Conservation (phyloP, 1,140 invertebrate species). For the Nasonia longicornis region DNA sequence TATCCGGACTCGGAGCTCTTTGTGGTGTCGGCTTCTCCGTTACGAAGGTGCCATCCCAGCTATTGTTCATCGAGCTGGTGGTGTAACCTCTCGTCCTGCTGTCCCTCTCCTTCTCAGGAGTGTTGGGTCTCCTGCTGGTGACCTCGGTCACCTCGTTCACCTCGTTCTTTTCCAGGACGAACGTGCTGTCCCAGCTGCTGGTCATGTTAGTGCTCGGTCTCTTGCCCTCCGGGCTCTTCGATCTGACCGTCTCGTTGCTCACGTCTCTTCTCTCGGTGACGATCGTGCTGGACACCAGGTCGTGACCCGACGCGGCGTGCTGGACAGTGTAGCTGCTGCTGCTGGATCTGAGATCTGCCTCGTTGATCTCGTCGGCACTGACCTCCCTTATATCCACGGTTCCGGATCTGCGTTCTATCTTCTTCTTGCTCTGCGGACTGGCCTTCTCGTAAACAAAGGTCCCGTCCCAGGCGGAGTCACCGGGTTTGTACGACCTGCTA, state of each 20-base stretch:
- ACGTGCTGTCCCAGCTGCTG: constrained; percentile 47
- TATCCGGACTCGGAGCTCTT: background rate
- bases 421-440: background rate
- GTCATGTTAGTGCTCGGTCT: constrained; percentile 7
- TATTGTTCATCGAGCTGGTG: constrained; percentile 28
- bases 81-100: background rate
- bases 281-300: background rate
- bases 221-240: constrained; percentile 11
- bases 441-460: constrained; percentile 67
- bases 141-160: background rate
- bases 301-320: constrained; percentile 56
- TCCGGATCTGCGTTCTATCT: constrained; percentile 34
- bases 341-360: constrained; percentile 55
- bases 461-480: constrained; percentile 70
- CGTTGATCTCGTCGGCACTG: constrained; percentile 62
- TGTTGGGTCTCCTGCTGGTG: constrained; percentile 26
- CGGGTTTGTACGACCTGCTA: constrained; percentile 52
- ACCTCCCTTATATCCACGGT: constrained; percentile 58
- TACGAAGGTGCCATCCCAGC: constrained; percentile 50
- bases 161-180: constrained; percentile 43
- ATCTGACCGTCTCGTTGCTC: constrained; percentile 9
- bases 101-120: constrained; percentile 41
- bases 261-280: constrained; percentile 35
- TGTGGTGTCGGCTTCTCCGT: constrained; percentile 37
- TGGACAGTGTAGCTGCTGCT: constrained; percentile 61